A percentile compares a stretch with the other conserved stretches of the same genome.
Evolutionary conservation across 2,888 invertebrate species (phyloP).

Genomic region (Ametastegia equiseti): DNA sequence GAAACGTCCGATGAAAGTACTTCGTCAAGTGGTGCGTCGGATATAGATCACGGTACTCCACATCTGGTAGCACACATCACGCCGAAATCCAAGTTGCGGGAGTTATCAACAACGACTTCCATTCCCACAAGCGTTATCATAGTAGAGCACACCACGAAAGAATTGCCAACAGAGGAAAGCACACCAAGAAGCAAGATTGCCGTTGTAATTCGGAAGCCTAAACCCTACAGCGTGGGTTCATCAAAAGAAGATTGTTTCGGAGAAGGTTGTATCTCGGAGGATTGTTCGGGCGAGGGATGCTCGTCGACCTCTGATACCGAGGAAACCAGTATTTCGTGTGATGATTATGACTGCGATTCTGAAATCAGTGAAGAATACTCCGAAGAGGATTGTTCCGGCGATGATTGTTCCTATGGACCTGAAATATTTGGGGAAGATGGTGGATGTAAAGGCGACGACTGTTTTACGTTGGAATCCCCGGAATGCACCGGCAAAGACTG

Average conservation of each 20-base stretch:
- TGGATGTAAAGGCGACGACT: conserved; percentile 24
- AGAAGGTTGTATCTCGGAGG: conserved; percentile 5
- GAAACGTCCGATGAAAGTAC: background rate
- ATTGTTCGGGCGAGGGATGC: background rate
- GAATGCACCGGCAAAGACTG: background rate
- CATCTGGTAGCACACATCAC: too few species aligned
- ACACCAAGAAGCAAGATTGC: background rate
- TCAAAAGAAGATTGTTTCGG: background rate
- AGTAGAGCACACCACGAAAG: background rate
- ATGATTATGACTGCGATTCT: background rate
- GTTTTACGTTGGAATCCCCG: background rate
- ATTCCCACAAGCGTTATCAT: background rate
- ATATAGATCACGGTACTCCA: background rate
- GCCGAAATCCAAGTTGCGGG: background rate
- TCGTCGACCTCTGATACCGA: background rate
- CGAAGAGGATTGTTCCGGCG: background rate
- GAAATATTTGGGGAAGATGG: background rate
- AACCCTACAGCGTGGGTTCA: background rate
- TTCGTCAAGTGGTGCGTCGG: background rate
- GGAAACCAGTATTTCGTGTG: background rate
- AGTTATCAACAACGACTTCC: background rate
- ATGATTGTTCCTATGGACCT: background rate
- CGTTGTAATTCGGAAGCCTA: background rate
- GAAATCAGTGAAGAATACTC: background rate
- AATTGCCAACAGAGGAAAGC: background rate